Conservation (phyloP, 2,888 invertebrate genomes). For the Hydropsyche betteni region DNA sequence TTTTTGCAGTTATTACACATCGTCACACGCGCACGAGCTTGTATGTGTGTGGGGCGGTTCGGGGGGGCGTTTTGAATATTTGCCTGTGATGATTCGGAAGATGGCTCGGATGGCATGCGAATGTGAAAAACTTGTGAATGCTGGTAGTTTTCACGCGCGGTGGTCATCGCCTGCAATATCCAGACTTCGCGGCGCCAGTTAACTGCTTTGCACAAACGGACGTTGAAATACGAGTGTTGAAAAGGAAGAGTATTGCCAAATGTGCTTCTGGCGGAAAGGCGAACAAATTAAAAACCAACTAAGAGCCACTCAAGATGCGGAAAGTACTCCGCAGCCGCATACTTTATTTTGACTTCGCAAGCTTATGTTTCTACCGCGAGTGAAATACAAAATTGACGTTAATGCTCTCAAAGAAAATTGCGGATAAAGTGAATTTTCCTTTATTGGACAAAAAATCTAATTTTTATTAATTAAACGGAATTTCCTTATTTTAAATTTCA, state of each 20-base stretch:
- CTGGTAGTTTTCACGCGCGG: background rate
- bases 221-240: conserved; percentile 27
- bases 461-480: no score
- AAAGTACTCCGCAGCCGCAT: no score
- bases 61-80: conserved; percentile 14
- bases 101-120: background rate
- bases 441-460: no score
- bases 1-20: conserved; percentile 47
- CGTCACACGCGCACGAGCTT: conserved; percentile 21
- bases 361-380: no score
- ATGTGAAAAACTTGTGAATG: background rate
- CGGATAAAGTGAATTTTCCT: no score
- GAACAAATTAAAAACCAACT: conserved; percentile 29
- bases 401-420: no score
- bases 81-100: no score
- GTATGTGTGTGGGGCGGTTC: background rate
- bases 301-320: conserved; percentile 4
- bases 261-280: conserved; percentile 23
- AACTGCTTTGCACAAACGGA: conserved; percentile 7
- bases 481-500: no score
- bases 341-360: no score
- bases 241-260: conserved; percentile 23
- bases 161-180: background rate
- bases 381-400: no score
- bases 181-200: conserved; percentile 15